Evolutionary conservation across 2,888 invertebrate genomes (phyloP), one percentile per base, ranked within the genome.

Genomic region (Parapristionchus giblindavisi): DNA sequence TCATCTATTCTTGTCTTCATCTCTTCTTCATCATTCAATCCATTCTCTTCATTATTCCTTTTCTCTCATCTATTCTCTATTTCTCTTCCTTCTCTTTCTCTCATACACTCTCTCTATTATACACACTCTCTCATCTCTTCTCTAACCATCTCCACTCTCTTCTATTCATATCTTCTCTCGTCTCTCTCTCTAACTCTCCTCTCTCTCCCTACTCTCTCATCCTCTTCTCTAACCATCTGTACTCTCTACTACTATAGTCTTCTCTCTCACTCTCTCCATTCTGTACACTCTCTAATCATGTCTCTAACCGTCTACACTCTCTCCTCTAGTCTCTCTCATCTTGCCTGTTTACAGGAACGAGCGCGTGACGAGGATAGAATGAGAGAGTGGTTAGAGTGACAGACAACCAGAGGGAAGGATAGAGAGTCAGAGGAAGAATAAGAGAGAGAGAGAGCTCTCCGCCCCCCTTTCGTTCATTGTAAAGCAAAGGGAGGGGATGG

Each of bases 321-420:
- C 65, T 56, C 38, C 60, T 17, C 52, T 56, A 58, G 58, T 48
- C 29, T 34, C 58, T 60, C 60, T 60, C 60, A 34, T 17, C 70
- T 58, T 48, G 14, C 72, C 72, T 60, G 72, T 72, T 58, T 72
- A 72, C 72, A 72, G 72, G 72, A 51, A 40, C 43, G 60, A 51
- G 60, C 58, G 72, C 58, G 60, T 72, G 72, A 58, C 58, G 60
- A 38, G 51, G 32, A n/a, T 27, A 32, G 36, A n/a, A n/a, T 48
- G 72, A 72, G 60, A 60, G 40, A 6, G 11, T 21, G 48, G 72
- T 60, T 43, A 60, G 60, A 1, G 38, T 34, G 14, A 36, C 52
- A 3, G 38, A 32, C 4, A n/a, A 11, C 43, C n/a, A 14, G 43
- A 32, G n/a, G 60, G 27, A 32, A 60, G n/a, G 29, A 48, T 58